These are phyloP conservation scores for Epicampocera succincta DNA, from an alignment of 2,888 invertebrate species.

Conservation along the genomic window DNA sequence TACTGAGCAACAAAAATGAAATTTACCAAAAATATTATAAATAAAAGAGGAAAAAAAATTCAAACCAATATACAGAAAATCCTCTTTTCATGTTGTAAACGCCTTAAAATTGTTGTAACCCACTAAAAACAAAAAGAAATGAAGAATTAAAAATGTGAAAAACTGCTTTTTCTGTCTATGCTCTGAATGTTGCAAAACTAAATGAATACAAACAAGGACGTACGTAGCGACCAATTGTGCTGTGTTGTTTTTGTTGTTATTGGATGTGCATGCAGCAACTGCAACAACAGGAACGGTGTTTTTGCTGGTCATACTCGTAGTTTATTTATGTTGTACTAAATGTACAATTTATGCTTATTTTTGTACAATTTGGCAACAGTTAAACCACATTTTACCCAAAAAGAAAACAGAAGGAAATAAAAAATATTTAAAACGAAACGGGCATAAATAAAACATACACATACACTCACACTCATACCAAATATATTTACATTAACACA, in stretches of 20 bases:
- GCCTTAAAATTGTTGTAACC: conserved; percentile 54
- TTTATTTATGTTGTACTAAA: conserved; percentile 66
- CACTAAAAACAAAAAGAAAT: background rate
- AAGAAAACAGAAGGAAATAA: conserved; percentile 16
- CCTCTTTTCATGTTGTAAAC: conserved; percentile 65
- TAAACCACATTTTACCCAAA: conserved; percentile 60
- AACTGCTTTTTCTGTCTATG: conserved; percentile 50
- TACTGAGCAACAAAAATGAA: background rate
- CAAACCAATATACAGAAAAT: conserved; percentile 51
- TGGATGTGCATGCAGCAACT: conserved; percentile 2
- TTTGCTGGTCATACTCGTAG: conserved; percentile 54
- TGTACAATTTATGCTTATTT: conserved; percentile 68
- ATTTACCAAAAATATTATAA: background rate
- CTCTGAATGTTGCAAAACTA: conserved; percentile 32
- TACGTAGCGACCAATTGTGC: background rate
- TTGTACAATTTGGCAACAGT: conserved; percentile 69
- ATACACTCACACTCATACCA: conserved; percentile 45
- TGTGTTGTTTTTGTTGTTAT: conserved; percentile 14
- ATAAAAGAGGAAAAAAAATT: conserved; percentile 26
- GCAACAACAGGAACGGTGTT: background rate
- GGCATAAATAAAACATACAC: conserved; percentile 44
- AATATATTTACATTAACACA: no score
- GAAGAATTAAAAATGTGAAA: conserved; percentile 45
- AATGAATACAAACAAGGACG: background rate
- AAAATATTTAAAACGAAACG: conserved; percentile 39